Base-by-base conservation (phyloP, 2,888 invertebrate genomes). In the Tanytarsus gracilentus region DNA sequence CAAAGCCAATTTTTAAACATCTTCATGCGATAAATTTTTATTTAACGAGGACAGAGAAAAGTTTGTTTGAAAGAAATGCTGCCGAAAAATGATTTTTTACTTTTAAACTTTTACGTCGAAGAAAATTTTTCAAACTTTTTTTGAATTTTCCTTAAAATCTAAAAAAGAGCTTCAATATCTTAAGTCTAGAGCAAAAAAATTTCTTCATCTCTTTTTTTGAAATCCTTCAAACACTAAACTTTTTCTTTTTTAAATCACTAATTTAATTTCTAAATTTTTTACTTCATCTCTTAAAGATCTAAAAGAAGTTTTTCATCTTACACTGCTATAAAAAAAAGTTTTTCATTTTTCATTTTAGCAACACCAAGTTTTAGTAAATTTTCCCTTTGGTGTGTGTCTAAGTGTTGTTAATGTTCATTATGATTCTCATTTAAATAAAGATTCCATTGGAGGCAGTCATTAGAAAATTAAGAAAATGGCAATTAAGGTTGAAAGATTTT, bases 271-370 rank as follows among this genome's bases (percentile, higher is more conserved):
- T 44, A 44, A 44, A 44, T 16, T 16, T 44, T 40, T 40, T 44
- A 16, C 33, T 33, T n/a, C n/a, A n/a, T n/a, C n/a, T n/a, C n/a
- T n/a, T n/a, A n/a, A n/a, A n/a, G n/a, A n/a, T n/a, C n/a, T n/a
- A n/a, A n/a, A n/a, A n/a, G n/a, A n/a, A n/a, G 33, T 39, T 44
- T 44, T 44, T 44, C 44, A 44, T 44, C 44, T 44, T 44, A 44
- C 18, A 18, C n/a, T n/a, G 44, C 18, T 44, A 18, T 44, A 44
- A 21, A 23, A 44, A 44, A 21, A 33, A 33, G n/a, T 9, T 33
- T 9, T 33, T 11, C 23, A 23, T 44, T 44, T 18, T 16, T 18
- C 40, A 44, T 44, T 23, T 44, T 44, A 44, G n/a, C 44, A 44
- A 44, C 44, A n/a, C 44, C 23, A n/a, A n/a, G n/a, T n/a, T n/a